Percentiles rank a stretch among this genome's conserved stretches.
phyloP scores from a whole-genome alignment of 2,797 vertebrate genomes.

The Hippopotamyrus pictus region DNA sequence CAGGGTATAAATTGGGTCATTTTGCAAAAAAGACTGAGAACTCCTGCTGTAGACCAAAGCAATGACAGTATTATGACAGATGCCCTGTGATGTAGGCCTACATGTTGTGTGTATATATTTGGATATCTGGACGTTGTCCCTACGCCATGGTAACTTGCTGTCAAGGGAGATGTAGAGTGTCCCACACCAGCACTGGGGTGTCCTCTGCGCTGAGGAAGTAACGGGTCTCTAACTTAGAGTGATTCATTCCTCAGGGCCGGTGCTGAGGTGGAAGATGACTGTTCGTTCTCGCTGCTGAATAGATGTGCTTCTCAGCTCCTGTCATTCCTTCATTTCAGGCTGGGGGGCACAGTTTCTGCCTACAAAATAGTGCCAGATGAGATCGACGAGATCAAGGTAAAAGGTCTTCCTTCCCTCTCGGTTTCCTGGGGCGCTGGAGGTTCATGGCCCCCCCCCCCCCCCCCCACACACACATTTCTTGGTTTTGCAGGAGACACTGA shows the following conservation, averaged over 20 bases:
- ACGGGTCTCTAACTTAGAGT: background rate
- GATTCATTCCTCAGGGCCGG: background rate
- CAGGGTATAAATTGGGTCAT: background rate
- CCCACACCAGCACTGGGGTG: background rate
- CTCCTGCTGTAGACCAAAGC: background rate
- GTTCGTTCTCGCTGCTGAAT: background rate
- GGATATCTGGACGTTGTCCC: background rate
- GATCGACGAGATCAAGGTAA: constrained; percentile 98
- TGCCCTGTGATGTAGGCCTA: background rate
- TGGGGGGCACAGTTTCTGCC: constrained; percentile 92
- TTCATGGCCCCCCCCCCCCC: background rate
- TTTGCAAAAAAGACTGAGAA: background rate
- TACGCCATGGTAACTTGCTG: background rate
- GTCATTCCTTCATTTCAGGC: constrained; percentile 62
- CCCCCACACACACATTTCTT: background rate
- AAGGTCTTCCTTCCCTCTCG: constrained; percentile 15
- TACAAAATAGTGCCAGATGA: constrained; percentile 99
- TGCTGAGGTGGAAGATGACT: background rate
- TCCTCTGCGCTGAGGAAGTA: background rate
- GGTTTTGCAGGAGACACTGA: constrained; percentile 79
- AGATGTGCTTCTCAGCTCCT: background rate
- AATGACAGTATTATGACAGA: background rate
- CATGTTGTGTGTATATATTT: background rate
- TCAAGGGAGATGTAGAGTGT: background rate
- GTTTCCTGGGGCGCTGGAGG: background rate